Percentiles rank a stretch among this genome's conserved stretches.
phyloP scores from a whole-genome alignment of 1,140 invertebrate species.

The Littorina saxatilis region DNA sequence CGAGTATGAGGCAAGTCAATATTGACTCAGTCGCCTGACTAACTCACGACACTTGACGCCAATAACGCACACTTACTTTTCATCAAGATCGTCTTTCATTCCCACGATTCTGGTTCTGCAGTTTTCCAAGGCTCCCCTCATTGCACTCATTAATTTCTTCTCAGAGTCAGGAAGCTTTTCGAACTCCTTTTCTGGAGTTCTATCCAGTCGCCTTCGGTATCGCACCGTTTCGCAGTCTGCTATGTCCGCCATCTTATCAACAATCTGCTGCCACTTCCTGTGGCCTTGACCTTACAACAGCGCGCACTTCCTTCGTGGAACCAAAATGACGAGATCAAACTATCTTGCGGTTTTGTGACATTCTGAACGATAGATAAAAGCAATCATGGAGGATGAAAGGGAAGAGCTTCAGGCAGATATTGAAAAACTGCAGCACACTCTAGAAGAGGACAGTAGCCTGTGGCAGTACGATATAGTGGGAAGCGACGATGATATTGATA shows the following conservation, averaged over 20 bases:
- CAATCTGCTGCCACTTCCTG: slow-evolving; percentile 23
- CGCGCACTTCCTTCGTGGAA: slow-evolving; percentile 12
- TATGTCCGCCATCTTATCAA: slow-evolving; percentile 22
- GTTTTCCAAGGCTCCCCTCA: slow-evolving; percentile 38
- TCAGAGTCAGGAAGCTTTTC: slow-evolving; percentile 35
- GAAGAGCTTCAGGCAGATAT: slow-evolving; percentile 35
- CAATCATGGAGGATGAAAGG: slow-evolving; percentile 8
- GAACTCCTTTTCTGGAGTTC: slow-evolving; percentile 50
- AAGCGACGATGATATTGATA: slow-evolving; percentile 28
- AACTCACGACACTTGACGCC: too few relatives aligned
- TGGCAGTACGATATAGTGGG: slow-evolving; percentile 25
- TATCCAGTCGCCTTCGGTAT: slow-evolving; percentile 46
- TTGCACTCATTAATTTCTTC: slow-evolving; percentile 45
- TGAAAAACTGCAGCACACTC: slow-evolving; percentile 30
- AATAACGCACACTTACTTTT: slow-evolving; percentile 22
- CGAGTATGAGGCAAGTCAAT: background rate
- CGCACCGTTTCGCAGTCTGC: slow-evolving; percentile 16
- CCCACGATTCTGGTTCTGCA: slow-evolving; percentile 44
- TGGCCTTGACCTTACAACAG: background rate
- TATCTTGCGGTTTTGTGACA: background rate
- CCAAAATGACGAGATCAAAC: background rate
- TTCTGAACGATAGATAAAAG: background rate
- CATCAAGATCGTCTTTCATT: slow-evolving; percentile 40
- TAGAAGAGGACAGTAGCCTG: slow-evolving; percentile 29
- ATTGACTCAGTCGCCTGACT: too few relatives aligned